Evolutionary conservation across 64 coral and sea anemone species (phyloP).

Genomic region (Pachyseris speciosa): DNA sequence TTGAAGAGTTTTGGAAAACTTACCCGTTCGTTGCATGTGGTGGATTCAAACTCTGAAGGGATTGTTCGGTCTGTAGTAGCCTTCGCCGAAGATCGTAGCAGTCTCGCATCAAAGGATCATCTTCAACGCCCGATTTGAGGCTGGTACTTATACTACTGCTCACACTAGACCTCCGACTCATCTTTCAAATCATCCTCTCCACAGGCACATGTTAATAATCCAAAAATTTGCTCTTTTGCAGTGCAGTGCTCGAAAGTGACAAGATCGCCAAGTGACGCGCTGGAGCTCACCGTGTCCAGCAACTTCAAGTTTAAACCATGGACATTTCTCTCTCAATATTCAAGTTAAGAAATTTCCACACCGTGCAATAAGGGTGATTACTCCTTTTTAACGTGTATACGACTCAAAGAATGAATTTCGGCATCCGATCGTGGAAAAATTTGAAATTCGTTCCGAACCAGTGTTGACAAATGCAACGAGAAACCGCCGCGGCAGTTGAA

Average conservation of each 20-base stretch:
- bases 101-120: conserved; percentile 96
- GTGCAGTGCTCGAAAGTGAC: background rate
- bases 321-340: background rate
- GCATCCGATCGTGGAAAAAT: conserved; percentile 30
- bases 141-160: conserved; percentile 89
- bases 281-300: background rate
- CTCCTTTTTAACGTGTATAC: background rate
- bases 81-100: conserved; percentile 95
- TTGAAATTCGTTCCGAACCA: conserved; percentile 77
- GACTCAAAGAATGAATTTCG: conserved; percentile 26
- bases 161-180: conserved; percentile 99
- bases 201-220: conserved; percentile 4
- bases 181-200: conserved; percentile 45
- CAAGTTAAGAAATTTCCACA: background rate
- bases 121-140: conserved; percentile 81
- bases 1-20: background rate
- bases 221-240: conserved; percentile 11
- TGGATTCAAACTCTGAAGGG: conserved; percentile 94
- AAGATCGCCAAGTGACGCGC: conserved; percentile 12
- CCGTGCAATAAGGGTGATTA: background rate
- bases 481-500: conserved; percentile 99
- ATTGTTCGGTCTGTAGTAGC: conserved; percentile 97
- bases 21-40: conserved; percentile 80
- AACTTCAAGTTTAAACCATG: background rate
- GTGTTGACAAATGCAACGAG: conserved; percentile 93